Percentiles rank a stretch among this genome's conserved stretches.
These are phyloP conservation scores for Eulemur albifrons DNA, from an alignment of 2,797 vertebrate genomes.

Conservation along the genomic window DNA sequence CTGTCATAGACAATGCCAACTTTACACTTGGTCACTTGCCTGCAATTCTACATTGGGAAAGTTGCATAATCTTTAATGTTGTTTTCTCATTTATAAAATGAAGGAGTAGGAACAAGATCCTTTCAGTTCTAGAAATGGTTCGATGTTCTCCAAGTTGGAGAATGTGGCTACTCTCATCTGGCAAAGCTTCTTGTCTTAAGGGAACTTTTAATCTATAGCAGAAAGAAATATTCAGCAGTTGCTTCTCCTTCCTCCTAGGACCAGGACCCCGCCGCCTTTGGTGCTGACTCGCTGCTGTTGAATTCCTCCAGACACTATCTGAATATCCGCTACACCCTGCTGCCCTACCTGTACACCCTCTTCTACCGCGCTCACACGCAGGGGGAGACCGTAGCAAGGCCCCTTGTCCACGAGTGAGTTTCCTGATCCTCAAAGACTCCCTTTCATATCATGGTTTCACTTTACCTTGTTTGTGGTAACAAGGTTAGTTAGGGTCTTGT, in stretches of 20 bases:
- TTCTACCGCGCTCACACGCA: conserved; percentile 92
- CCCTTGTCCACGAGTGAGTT: conserved; percentile 95
- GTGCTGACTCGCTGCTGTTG: conserved; percentile 86
- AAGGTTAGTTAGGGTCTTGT: not conserved
- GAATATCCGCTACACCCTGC: conserved; percentile 92
- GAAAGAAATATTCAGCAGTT: not conserved
- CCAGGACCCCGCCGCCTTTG: conserved; percentile 93
- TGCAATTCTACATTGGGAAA: not conserved
- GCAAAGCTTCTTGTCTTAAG: not conserved
- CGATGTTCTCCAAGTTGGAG: not conserved
- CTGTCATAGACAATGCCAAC: not conserved
- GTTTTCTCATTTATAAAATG: not conserved
- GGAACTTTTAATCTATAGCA: not conserved
- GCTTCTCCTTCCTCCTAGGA: conserved; percentile 82
- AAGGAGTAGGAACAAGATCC: not conserved
- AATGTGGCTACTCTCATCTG: not conserved
- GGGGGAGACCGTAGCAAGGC: conserved; percentile 91
- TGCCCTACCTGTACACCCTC: conserved; percentile 97
- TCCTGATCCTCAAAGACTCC: not conserved
- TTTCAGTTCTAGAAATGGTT: not conserved
- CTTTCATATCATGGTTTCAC: not conserved
- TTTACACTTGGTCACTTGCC: not conserved
- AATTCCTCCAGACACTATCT: conserved; percentile 90
- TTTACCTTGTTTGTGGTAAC: not conserved
- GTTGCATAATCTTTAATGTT: not conserved